phyloP scores from a whole-genome alignment of 2,888 invertebrate species.

The Stenodera caucasica region DNA sequence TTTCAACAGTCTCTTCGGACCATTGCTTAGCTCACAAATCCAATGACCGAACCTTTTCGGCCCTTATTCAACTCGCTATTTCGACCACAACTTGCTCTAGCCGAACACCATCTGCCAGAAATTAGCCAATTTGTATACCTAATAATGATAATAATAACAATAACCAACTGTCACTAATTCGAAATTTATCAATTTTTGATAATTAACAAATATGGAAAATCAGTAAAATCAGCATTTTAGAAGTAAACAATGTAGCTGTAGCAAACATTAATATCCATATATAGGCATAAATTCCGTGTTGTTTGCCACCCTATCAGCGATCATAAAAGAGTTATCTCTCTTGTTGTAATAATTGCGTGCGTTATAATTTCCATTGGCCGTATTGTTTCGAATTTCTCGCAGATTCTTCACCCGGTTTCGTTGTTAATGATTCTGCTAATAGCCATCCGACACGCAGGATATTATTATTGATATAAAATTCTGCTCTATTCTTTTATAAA shows the following conservation, averaged over 20 bases:
- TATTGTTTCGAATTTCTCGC: constrained; percentile 41
- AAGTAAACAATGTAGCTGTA: neutral
- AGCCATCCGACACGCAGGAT: constrained; percentile 40
- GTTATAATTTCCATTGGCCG: constrained; percentile 28
- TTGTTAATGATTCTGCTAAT: constrained; percentile 43
- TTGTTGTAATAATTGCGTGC: constrained; percentile 39
- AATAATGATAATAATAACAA: neutral
- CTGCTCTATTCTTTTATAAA: neutral
- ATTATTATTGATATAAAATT: constrained; percentile 38
- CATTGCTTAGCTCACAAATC: constrained; percentile 2
- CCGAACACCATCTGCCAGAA: constrained; percentile 4
- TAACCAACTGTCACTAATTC: neutral
- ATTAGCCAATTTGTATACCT: neutral
- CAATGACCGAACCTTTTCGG: constrained; percentile 21
- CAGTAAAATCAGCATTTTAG: neutral
- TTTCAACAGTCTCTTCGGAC: constrained; percentile 39
- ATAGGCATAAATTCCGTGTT: constrained; percentile 15
- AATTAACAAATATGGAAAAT: too few relatives aligned
- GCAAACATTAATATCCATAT: constrained; percentile 15
- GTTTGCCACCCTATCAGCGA: constrained; percentile 21
- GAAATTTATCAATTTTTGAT: neutral
- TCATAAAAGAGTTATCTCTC: constrained; percentile 36
- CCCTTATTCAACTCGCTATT: constrained; percentile 22
- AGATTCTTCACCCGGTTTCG: constrained; percentile 33
- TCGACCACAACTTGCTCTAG: neutral